Conservation (phyloP, 2,113 vertebrate genomes). For the Thamnaconus septentrionalis region DNA sequence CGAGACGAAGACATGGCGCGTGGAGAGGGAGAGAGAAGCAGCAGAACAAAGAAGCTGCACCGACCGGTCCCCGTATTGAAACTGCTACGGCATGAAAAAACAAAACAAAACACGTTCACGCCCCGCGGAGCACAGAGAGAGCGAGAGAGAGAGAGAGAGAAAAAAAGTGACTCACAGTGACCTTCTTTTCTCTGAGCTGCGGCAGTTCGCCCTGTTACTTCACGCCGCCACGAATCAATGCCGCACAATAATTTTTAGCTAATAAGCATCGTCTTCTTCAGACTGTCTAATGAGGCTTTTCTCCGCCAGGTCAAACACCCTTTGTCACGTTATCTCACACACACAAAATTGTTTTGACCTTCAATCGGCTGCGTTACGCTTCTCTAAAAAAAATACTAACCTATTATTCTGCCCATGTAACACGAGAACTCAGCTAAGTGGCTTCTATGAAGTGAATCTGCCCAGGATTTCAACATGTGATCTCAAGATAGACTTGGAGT, state of each 20-base stretch:
- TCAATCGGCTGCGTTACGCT: constrained; percentile 7
- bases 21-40: neutral
- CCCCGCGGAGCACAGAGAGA: no score
- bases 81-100: neutral
- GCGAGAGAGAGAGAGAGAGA: no score
- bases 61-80: neutral
- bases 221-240: neutral
- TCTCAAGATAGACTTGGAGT: no score
- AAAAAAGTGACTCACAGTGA: neutral
- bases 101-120: constrained; percentile 2
- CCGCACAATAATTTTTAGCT: constrained; percentile 8
- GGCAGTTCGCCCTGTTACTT: constrained; percentile 1
- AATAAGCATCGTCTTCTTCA: constrained; percentile 1
- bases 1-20: constrained; percentile 3
- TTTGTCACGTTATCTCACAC: constrained; percentile 38
- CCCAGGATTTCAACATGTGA: no score
- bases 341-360: constrained; percentile 21
- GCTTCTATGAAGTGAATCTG: neutral
- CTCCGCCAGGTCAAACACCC: constrained; percentile 11
- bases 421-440: constrained; percentile 4
- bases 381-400: neutral
- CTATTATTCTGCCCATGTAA: no score
- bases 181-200: neutral
- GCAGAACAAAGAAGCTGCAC: constrained; percentile 24
- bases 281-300: constrained; percentile 2